Evolutionary conservation across 1,140 invertebrate genomes (phyloP), one percentile per base, ranked within the genome.

Genomic region (Pectinophora gossypiella): DNA sequence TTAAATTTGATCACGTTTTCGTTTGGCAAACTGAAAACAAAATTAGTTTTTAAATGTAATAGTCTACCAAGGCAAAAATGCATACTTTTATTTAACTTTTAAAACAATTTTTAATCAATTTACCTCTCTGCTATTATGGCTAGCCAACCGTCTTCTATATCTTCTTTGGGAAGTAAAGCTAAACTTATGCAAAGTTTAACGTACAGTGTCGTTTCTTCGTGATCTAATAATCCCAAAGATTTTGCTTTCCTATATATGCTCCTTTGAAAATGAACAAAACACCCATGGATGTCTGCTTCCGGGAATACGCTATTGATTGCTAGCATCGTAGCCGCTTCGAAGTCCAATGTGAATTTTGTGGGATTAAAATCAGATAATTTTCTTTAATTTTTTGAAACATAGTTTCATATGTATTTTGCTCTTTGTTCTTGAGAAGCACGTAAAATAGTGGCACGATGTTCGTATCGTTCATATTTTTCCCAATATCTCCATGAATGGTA

Each of bases 81-180:
- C 3, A 15, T 38, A 38, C 5, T 38, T 38, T 3, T 38, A 38
- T 38, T n/a, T 38, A 13, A 6, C n/a, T 9, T 38, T 38, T n/a
- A 38, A 9, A 38, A 38, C 5, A 38, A 9, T 38, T 38, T 3
- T 38, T 3, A 38, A 38, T 38, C 4, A 13, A 38, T 16, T 3
- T 43, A 43, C 42, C 42, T 43, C 2, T 43, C 19, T 43, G 3
- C 42, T 16, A 43, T 43, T 43, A 43, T 19, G 4, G 15, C 16
- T 20, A 43, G n/a, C 36, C 36, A 38, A n/a, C 36, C 36, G 42
- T 43, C 42, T 16, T 43, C 42, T 19, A 43, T 43, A 43, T 43
- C 42, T 43, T 43, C 16, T 43, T 43, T 19, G 6, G 19, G 42
- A 3, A 43, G 7, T 4, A 19, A 43, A 3, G 42, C 15, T 20